Base-by-base conservation (phyloP, 2,888 invertebrate genomes). In the Standfussiana lucernea region DNA sequence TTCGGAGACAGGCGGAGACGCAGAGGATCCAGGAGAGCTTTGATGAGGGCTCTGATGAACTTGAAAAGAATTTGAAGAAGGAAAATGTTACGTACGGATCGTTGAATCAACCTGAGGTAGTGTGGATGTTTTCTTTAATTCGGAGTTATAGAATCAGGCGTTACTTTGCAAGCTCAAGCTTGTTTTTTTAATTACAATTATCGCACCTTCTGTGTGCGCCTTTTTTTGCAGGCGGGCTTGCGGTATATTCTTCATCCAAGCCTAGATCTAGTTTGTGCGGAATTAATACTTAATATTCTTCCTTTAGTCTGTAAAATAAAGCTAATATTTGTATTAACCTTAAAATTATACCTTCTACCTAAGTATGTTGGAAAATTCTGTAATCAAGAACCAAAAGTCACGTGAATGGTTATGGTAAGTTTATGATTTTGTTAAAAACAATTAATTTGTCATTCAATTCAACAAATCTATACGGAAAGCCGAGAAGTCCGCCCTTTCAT, bases 31-130 rank as follows among this genome's bases (percentile, higher is more conserved):
- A 95, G 77, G 94, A 94, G 83, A 95, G 94, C 72, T 94, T 95
- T 35, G 95, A 95, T 21, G 94, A 95, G 5, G 83, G 72, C 5
- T 10, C 76, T n/a, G 93, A 94, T 6, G 91, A 85, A 5, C 76
- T 89, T 0, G 96, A 94, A 53, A 95, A 92, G 77, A 93, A 89
- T 24, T 78, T 96, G 74, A 96, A 95, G 84, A 93, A 91, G 68
- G 95, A 95, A 8, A 94, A 94, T n/a, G 90, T 94, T 21, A 95
- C 95, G 0, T 97, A 97, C 76, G 97, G 97, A 3, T 92, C 97
- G 10, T 90, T 97, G 61, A 95, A 95, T 85, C 95, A 95, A 83
- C 89, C 93, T 45, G 95, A 94, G 91, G 94, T 94, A 88, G 77
- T 66, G 11, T 21, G 21, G 1, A 50, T 8, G 8, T 18, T 47